Evolutionary conservation across 1,140 invertebrate genomes (phyloP), one percentile per base, ranked within the genome.

Genomic region (Ylistrum balloti): DNA sequence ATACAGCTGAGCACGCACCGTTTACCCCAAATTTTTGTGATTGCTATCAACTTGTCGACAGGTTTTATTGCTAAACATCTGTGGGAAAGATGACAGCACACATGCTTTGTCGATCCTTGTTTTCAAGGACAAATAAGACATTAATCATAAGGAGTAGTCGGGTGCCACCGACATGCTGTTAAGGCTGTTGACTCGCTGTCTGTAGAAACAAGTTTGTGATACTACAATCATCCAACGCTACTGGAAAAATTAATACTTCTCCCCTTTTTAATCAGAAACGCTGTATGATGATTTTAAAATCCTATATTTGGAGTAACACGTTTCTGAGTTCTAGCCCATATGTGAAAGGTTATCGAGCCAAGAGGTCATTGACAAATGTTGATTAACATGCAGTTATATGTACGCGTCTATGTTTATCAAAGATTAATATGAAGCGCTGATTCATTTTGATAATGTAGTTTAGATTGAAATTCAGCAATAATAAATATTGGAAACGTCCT

Each of bases 341-440:
- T n/a, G 28, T 74, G 15, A 74, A 74, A 74, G 56, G 56, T 74
- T n/a, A 28, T 74, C 56, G 56, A 74, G 56, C 56, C n/a, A 28
- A 74, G 56, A 74, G 56, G 56, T n/a, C 56, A 74, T 74, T 74
- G 56, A 17, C 56, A 74, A 45, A 74, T 74, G 56, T 74, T 74
- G 5, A 74, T 74, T 17, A 17, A 1, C 17, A 45, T 45, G 41
- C 10, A 7, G 35, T 38, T 38, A 7, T 13, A 7, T 7, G 35
- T 38, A 13, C 41, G 41, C 20, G 41, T 17, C 41, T n/a, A n/a
- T n/a, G n/a, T n/a, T n/a, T n/a, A n/a, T n/a, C n/a, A n/a, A n/a
- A n/a, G n/a, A n/a, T n/a, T n/a, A n/a, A n/a, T n/a, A n/a, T n/a
- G n/a, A n/a, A n/a, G n/a, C n/a, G n/a, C n/a, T n/a, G n/a, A n/a